phyloP scores from a whole-genome alignment of 2,888 invertebrate species.

The Pinctada fucata region DNA sequence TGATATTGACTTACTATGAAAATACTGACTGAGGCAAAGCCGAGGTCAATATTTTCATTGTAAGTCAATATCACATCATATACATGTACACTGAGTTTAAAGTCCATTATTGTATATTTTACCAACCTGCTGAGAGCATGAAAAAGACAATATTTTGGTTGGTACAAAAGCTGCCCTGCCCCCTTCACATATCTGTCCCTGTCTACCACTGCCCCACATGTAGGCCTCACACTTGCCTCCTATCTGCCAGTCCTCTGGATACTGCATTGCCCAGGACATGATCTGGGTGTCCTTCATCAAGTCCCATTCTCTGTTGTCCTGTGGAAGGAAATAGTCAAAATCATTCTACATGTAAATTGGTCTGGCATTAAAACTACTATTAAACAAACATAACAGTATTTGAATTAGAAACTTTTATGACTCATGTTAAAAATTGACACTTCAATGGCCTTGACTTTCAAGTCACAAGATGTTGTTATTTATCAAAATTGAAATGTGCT shows the following conservation, averaged over 20 bases:
- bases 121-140: conserved; percentile 73
- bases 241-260: conserved; percentile 83
- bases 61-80: no score
- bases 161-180: conserved; percentile 75
- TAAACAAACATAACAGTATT: not conserved
- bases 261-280: conserved; percentile 81
- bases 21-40: no score
- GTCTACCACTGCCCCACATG: conserved; percentile 82
- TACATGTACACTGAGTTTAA: no score
- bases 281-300: conserved; percentile 81
- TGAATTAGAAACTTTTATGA: not conserved
- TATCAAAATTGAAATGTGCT: no score
- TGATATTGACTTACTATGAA: no score
- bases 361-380: not conserved
- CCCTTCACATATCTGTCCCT: conserved; percentile 82
- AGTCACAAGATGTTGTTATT: no score
- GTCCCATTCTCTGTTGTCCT: conserved; percentile 80
- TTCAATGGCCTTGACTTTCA: not conserved
- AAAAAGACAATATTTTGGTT: conserved; percentile 68
- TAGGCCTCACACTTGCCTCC: conserved; percentile 82
- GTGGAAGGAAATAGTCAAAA: conserved; percentile 18
- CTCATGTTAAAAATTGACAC: not conserved
- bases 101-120: no score
- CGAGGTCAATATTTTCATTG: no score
- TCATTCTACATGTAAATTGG: not conserved